Conservation (phyloP, 1,140 invertebrate genomes). For the Drosophila albomicans region DNA sequence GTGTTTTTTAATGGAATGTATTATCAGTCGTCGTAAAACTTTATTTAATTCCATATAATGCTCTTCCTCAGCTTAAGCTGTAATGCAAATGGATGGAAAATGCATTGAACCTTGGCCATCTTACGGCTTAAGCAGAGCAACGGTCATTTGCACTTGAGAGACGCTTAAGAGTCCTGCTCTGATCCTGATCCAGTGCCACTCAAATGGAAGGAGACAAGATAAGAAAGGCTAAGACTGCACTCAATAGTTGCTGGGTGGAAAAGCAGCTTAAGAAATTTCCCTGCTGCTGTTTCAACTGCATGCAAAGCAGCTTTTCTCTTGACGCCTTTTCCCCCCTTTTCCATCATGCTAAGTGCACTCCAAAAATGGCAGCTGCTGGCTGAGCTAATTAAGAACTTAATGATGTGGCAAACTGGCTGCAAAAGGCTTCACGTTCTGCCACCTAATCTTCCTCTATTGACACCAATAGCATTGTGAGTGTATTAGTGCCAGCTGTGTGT, state of each 20-base stretch:
- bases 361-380: constrained; percentile 24
- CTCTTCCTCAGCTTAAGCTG: constrained; percentile 8
- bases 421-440: constrained; percentile 23
- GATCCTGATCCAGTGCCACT: constrained; percentile 46
- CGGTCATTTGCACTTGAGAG: constrained; percentile 27
- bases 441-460: constrained; percentile 26
- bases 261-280: constrained; percentile 56
- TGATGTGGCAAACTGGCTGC: constrained; percentile 51
- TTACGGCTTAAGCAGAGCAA: constrained; percentile 22
- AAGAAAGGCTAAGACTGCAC: constrained; percentile 49
- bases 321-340: background rate
- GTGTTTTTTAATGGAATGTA: background rate
- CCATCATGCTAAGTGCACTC: constrained; percentile 1
- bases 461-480: constrained; percentile 24
- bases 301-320: constrained; percentile 21
- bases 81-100: constrained; percentile 6
- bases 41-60: constrained; percentile 13
- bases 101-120: constrained; percentile 23
- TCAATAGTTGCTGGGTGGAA: constrained; percentile 32
- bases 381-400: constrained; percentile 52
- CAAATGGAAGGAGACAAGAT: constrained; percentile 47
- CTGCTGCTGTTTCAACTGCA: constrained; percentile 2
- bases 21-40: background rate
- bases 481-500: constrained; percentile 6
- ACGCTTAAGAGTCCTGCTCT: constrained; percentile 14